These are phyloP conservation scores for Pluvianellus socialis DNA, from an alignment of 2,113 vertebrate species.

Conservation along the genomic window DNA sequence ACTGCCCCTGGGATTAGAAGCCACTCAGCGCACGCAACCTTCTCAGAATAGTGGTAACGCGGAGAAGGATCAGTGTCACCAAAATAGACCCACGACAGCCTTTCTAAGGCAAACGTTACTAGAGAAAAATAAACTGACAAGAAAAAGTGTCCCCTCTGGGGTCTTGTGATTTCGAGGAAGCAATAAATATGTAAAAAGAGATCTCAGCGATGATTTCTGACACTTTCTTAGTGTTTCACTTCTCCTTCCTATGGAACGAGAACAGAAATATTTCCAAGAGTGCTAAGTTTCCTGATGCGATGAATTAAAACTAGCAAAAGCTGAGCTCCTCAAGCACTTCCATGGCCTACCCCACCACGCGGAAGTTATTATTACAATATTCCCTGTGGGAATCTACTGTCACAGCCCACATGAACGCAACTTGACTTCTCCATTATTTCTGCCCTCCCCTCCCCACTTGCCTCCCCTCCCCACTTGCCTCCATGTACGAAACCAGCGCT, in stretches of 20 bases:
- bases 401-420: fast-evolving
- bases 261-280: not conserved
- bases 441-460: not conserved
- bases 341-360: not conserved
- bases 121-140: not conserved
- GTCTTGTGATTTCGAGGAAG: not conserved
- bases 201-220: not conserved
- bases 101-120: not conserved
- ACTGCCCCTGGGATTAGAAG: not conserved
- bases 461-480: not conserved
- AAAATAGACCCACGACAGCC: fast-evolving
- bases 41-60: not conserved
- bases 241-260: not conserved
- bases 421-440: too few relatives aligned
- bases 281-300: fast-evolving
- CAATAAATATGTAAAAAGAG: not conserved
- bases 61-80: not conserved
- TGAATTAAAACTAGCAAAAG: not conserved
- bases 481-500: not conserved
- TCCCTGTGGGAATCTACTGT: not conserved
- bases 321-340: not conserved
- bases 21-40: too few relatives aligned
- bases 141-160: not conserved
- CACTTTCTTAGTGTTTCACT: not conserved
- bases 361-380: too few relatives aligned